Conservation (phyloP, 2,113 vertebrate species). For the Cephalopterus ornatus region DNA sequence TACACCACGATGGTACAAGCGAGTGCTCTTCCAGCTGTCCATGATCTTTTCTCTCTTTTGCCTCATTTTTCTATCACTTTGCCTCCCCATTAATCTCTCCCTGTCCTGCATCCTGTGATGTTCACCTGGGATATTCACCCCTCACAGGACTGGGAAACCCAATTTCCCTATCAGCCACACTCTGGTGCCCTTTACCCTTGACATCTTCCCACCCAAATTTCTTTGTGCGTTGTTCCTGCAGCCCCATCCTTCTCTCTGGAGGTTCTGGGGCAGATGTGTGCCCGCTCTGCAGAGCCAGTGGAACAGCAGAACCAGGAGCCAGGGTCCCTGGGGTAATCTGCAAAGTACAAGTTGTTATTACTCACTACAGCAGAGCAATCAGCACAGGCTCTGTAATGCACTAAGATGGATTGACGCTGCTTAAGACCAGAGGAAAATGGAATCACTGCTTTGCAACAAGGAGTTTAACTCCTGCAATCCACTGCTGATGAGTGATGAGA, state of each 20-base stretch:
- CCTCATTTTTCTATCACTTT: neutral
- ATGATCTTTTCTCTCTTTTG: neutral
- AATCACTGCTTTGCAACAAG: neutral
- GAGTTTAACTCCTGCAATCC: neutral
- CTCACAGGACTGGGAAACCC: too few species aligned
- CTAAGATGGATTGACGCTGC: constrained; percentile 56
- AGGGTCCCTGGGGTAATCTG: constrained; percentile 56
- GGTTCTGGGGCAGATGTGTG: neutral
- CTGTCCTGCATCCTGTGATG: neutral
- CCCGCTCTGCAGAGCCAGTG: neutral
- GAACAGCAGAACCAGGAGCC: neutral
- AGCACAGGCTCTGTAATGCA: neutral
- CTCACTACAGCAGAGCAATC: constrained; percentile 50
- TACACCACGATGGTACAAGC: fast-evolving
- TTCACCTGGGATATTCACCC: neutral
- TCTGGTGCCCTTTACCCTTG: fast-evolving
- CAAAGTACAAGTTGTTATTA: constrained; percentile 58
- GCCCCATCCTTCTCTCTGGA: neutral
- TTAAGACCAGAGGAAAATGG: constrained; percentile 20
- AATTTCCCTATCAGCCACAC: fast-evolving
- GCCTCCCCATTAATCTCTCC: neutral
- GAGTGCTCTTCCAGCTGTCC: neutral
- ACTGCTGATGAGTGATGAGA: neutral
- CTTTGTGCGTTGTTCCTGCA: fast-evolving
- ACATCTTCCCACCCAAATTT: neutral